phyloP scores from a whole-genome alignment of 2,888 invertebrate genomes.

The Sesamia inferens region DNA sequence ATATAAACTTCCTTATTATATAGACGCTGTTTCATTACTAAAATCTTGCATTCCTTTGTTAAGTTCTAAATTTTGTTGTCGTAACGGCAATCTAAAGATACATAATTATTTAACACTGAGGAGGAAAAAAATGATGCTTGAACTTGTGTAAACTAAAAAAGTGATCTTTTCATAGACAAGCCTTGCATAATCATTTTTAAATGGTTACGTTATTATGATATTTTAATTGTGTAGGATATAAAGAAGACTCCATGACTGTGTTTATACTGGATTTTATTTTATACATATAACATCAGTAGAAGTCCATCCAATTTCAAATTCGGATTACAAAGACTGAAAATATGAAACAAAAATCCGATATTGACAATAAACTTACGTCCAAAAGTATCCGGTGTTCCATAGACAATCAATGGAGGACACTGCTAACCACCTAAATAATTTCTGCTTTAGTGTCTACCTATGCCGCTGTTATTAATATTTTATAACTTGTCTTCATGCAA shows the following conservation, averaged over 20 bases:
- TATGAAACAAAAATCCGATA: constrained; percentile 66
- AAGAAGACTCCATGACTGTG: constrained; percentile 8
- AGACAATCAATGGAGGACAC: constrained; percentile 31
- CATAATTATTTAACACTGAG: constrained; percentile 1
- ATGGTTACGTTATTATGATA: neutral
- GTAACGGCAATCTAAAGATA: neutral
- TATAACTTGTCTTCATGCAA: constrained; percentile 20
- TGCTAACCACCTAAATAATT: constrained; percentile 35
- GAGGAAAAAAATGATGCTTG: neutral
- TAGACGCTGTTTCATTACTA: constrained; percentile 42
- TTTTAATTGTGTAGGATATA: constrained; percentile 6
- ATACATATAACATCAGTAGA: constrained; percentile 26
- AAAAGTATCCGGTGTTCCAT: constrained; percentile 52
- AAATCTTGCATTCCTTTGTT: constrained; percentile 56
- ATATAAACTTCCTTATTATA: constrained; percentile 52
- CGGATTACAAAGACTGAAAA: constrained; percentile 79
- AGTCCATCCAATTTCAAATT: constrained; percentile 76
- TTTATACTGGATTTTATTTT: constrained; percentile 36
- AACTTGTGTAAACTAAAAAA: constrained; percentile 3
- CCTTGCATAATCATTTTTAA: constrained; percentile 2
- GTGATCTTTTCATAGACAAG: neutral
- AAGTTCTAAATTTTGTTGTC: constrained; percentile 25
- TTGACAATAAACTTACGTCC: constrained; percentile 84
- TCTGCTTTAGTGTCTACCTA: constrained; percentile 27
- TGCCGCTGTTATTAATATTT: constrained; percentile 15